Percentiles rank a stretch among this genome's conserved stretches.
These are phyloP conservation scores for Buathra laborator DNA, from an alignment of 2,888 invertebrate species.

Conservation along the genomic window DNA sequence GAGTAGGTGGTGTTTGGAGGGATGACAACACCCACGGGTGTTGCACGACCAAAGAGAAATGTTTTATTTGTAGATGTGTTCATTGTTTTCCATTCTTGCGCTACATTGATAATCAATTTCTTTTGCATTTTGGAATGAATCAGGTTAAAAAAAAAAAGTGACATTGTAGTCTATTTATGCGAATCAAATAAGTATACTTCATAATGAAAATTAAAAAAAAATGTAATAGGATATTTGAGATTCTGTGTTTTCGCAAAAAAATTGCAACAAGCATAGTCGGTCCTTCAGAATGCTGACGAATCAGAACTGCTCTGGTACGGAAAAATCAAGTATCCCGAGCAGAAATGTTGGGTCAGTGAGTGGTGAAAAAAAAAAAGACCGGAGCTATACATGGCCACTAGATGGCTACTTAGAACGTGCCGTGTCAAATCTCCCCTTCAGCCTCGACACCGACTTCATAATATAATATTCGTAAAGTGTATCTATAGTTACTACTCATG, in stretches of 20 bases:
- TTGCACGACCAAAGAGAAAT: neutral
- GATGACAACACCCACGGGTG: neutral
- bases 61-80: too few species aligned
- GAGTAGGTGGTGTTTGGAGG: neutral
- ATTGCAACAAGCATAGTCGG: neutral
- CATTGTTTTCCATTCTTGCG: too few species aligned
- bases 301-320: neutral
- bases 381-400: slow-evolving; percentile 70
- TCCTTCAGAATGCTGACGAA: neutral
- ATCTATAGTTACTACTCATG: slow-evolving; percentile 76
- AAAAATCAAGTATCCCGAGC: neutral
- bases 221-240: too few species aligned
- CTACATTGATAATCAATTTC: too few species aligned
- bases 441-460: slow-evolving; percentile 61
- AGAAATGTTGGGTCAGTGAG: slow-evolving; percentile 2
- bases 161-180: too few species aligned
- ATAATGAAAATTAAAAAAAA: too few species aligned
- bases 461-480: slow-evolving; percentile 63
- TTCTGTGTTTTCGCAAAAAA: slow-evolving; percentile 1
- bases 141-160: too few species aligned
- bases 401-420: slow-evolving; percentile 82
- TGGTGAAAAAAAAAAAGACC: slow-evolving; percentile 39
- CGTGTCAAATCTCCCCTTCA: slow-evolving; percentile 76
- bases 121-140: too few species aligned
- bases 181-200: too few species aligned